Conservation (phyloP, 2,113 vertebrate genomes). For the Pachyramphus minor region DNA sequence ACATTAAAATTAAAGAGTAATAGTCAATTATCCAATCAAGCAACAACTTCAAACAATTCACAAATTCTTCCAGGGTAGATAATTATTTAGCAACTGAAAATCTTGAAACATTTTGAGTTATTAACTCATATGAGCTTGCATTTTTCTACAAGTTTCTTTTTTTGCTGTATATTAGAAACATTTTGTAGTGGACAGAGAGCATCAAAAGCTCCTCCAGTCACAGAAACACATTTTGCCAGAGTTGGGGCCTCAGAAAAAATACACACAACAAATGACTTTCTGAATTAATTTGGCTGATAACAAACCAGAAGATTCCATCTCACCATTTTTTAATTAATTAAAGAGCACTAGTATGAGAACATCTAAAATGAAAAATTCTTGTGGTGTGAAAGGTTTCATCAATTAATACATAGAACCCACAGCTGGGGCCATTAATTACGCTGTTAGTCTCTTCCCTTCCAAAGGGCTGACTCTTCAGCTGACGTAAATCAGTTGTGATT, state of each 20-base stretch:
- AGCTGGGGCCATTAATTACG: slow-evolving; percentile 9
- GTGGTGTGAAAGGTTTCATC: not conserved
- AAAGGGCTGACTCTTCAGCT: not conserved
- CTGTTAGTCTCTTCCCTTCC: not conserved
- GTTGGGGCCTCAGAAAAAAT: not conserved
- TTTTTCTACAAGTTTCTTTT: not conserved
- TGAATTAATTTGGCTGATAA: not conserved
- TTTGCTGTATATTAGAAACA: not conserved
- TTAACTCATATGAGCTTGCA: not conserved
- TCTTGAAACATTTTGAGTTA: not conserved
- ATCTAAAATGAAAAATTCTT: slow-evolving; percentile 32
- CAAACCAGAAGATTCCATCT: not conserved
- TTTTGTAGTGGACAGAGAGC: not conserved
- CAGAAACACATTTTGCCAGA: not conserved
- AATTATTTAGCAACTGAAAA: not conserved
- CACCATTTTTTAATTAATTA: slow-evolving; percentile 34
- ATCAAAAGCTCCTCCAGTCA: not conserved
- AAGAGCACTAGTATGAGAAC: not conserved
- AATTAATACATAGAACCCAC: not conserved
- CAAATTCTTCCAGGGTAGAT: not conserved
- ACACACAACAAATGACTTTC: not conserved
- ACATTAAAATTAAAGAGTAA: not conserved
- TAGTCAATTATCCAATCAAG: slow-evolving; percentile 1
- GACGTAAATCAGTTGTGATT: not conserved
- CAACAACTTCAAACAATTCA: not conserved